phyloP scores from a whole-genome alignment of 2,888 invertebrate species.

The Brachyptera putata region DNA sequence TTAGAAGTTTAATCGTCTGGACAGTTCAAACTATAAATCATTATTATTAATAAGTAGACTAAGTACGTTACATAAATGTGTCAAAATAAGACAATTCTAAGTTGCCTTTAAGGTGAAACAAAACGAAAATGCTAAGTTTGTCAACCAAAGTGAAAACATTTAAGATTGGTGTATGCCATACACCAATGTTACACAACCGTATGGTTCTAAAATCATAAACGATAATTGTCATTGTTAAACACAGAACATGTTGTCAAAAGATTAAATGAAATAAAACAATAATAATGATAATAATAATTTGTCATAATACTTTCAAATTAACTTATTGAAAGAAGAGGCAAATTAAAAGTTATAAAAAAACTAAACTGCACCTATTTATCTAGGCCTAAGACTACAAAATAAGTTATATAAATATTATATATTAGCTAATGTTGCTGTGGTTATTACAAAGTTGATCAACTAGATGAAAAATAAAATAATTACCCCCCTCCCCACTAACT shows the following conservation, averaged over 20 bases:
- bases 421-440: constrained; percentile 12
- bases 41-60: background rate
- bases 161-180: constrained; percentile 1
- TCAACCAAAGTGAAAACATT: constrained; percentile 19
- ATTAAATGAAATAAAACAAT: constrained; percentile 28
- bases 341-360: constrained; percentile 17
- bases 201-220: constrained; percentile 18
- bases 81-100: constrained; percentile 28
- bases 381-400: constrained; percentile 15
- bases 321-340: background rate
- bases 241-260: constrained; percentile 32
- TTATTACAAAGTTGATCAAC: background rate
- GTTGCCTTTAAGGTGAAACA: constrained; percentile 23
- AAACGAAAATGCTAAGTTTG: constrained; percentile 16
- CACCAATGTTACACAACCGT: constrained; percentile 8
- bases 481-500: constrained; percentile 6
- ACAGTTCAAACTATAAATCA: constrained; percentile 20
- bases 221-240: constrained; percentile 30
- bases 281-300: background rate
- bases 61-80: constrained; percentile 20
- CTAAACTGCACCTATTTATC: constrained; percentile 18
- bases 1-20: constrained; percentile 28
- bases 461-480: constrained; percentile 5
- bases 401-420: no score
- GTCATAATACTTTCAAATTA: constrained; percentile 2